Evolutionary conservation across 1,140 invertebrate species (phyloP), one percentile per base, ranked within the genome.

Genomic region (Saccostrea echinata): DNA sequence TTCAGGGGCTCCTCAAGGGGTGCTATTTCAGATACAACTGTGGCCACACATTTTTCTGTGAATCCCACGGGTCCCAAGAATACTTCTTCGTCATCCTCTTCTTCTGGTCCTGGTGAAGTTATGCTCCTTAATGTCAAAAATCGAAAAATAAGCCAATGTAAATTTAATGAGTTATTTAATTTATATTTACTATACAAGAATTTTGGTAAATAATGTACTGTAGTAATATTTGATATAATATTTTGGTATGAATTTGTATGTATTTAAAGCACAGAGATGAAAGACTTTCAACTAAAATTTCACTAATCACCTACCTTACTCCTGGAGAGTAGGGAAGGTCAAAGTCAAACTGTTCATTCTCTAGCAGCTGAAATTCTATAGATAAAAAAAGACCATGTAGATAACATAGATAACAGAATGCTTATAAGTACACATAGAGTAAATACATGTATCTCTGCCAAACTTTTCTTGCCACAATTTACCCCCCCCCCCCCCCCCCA

Each of bases 1-100:
- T 91, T 90, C 0, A 90, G 43, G 51, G 88, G 87, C 18, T 87
- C 71, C 27, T 82, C 55, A 1, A 55, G 30, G 18, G 88, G 82
- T 35, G 64, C 85, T 33, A 80, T 83, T 61, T 85, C 86, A 64
- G 89, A 68, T n/a, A 92, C 90, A 24, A 86, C 90, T 52, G 90
- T 87, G 30, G 89, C 85, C 12, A 92, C 89, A 76, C 90, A 90
- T 51, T 88, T 91, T 52, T 93, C 93, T 64, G 85, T 89, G 86
- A 92, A 93, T 30, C 92, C 90, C 52, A 93, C 85, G 27, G 92
- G 92, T 35, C 93, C 93, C 90, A 93, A 90, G 85, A 92, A 93
- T 11, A 93, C 91, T 86, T 93, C 93, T 43, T 92, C 92, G 13
- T 93, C 92, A 30, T 91, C 90, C 16, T 89, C 91, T 6, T 76